These are phyloP conservation scores for Nematolebias whitei DNA, from an alignment of 2,113 vertebrate species.

Conservation along the genomic window DNA sequence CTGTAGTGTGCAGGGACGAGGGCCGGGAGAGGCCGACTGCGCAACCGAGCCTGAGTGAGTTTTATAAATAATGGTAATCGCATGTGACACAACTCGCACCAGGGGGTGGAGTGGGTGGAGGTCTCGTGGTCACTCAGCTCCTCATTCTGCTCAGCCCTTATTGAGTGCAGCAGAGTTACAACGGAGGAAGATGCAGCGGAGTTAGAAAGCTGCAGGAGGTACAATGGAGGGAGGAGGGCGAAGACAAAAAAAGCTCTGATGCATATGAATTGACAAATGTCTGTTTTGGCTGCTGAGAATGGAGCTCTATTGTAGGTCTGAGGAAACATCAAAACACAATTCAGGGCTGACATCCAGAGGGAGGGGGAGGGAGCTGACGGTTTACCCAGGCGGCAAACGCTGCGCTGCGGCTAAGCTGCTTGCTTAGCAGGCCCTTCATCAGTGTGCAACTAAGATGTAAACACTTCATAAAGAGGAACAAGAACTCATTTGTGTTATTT, in stretches of 20 bases:
- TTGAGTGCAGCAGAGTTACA: constrained; percentile 74
- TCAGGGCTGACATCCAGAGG: constrained; percentile 85
- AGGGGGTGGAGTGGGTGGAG: constrained; percentile 60
- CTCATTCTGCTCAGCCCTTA: constrained; percentile 65
- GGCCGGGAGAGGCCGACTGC: constrained; percentile 72
- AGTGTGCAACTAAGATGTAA: background rate
- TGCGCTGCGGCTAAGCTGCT: constrained; percentile 43
- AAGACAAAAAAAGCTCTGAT: constrained; percentile 70
- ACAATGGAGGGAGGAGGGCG: constrained; percentile 22
- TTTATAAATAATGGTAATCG: constrained; percentile 90
- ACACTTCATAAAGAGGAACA: background rate
- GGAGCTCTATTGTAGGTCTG: constrained; percentile 85
- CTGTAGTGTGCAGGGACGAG: constrained; percentile 79
- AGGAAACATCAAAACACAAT: constrained; percentile 95
- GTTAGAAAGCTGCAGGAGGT: constrained; percentile 38
- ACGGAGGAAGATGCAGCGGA: constrained; percentile 50
- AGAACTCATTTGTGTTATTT: background rate
- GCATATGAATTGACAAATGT: constrained; percentile 90
- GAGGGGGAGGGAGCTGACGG: constrained; percentile 28
- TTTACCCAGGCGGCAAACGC: constrained; percentile 30
- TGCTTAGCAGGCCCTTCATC: constrained; percentile 21
- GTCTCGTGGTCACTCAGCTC: constrained; percentile 65
- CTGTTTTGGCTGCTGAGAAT: constrained; percentile 91
- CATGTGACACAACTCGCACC: constrained; percentile 84
- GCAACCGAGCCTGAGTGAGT: constrained; percentile 84